phyloP scores from a whole-genome alignment of 2,888 invertebrate species.

The Heliconius erato region DNA sequence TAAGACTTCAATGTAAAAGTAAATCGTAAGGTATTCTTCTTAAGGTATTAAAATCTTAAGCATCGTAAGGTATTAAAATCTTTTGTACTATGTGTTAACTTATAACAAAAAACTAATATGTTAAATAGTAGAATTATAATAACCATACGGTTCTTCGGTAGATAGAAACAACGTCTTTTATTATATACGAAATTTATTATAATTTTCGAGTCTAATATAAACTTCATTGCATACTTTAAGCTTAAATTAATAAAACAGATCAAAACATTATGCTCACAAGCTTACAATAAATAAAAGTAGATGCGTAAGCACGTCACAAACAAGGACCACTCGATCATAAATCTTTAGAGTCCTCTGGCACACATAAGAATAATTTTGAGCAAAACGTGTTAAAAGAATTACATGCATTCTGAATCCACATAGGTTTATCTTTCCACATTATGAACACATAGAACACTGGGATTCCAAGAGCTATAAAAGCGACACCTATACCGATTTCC shows the following conservation, averaged over 20 bases:
- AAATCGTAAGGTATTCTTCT: too few relatives aligned
- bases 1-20: too few relatives aligned
- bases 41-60: too few relatives aligned
- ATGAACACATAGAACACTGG: constrained; percentile 95
- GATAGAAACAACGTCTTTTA: neutral
- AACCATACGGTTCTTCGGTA: neutral
- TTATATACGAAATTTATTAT: constrained; percentile 55
- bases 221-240: constrained; percentile 47
- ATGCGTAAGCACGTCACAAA: constrained; percentile 49
- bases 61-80: too few relatives aligned
- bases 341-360: constrained; percentile 88
- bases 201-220: constrained; percentile 52
- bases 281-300: constrained; percentile 48
- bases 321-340: constrained; percentile 69
- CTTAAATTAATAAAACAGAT: constrained; percentile 49
- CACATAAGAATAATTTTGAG: constrained; percentile 93
- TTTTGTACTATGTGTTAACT: too few relatives aligned
- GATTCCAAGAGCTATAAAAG: constrained; percentile 91
- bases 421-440: constrained; percentile 91
- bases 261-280: constrained; percentile 40
- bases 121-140: neutral
- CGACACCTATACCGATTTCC: constrained; percentile 93
- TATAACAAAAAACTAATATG: too few relatives aligned
- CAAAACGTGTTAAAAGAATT: constrained; percentile 90
- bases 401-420: constrained; percentile 88